These are phyloP conservation scores for Zeus faber DNA, from an alignment of 2,113 vertebrate species.

Conservation along the genomic window DNA sequence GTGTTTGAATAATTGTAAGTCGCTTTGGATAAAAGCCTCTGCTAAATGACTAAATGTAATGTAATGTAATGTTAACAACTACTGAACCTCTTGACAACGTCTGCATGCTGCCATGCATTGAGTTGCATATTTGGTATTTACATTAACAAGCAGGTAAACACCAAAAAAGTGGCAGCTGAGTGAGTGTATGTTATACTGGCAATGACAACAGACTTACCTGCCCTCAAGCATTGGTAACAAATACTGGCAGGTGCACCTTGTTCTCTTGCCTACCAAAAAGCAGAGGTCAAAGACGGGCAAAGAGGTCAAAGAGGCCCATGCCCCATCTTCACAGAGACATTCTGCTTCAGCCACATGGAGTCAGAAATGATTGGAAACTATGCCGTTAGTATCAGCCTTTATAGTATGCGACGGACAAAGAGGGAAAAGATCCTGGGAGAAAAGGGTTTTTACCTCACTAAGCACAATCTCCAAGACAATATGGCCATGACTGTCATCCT, in stretches of 20 bases:
- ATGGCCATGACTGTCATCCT: conserved; percentile 91
- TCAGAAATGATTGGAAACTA: conserved; percentile 97
- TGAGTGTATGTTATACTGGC: conserved; percentile 92
- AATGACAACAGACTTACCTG: conserved; percentile 90
- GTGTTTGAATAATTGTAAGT: no score
- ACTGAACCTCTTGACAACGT: no score
- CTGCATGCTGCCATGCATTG: no score
- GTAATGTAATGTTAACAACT: no score
- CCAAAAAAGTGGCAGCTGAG: no score
- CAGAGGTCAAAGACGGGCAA: conserved; percentile 92
- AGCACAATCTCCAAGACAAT: conserved; percentile 96
- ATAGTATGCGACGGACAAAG: conserved; percentile 91
- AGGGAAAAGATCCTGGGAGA: conserved; percentile 96
- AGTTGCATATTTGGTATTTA: no score
- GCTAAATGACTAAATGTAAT: no score
- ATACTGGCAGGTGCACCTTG: conserved; percentile 96
- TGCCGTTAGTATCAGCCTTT: conserved; percentile 92
- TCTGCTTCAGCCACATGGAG: conserved; percentile 92
- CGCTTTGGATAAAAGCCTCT: no score
- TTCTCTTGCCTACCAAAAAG: conserved; percentile 95
- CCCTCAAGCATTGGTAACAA: conserved; percentile 85
- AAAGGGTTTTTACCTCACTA: conserved; percentile 97
- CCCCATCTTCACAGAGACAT: conserved; percentile 94
- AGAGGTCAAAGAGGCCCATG: conserved; percentile 89
- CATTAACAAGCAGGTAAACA: no score